These are phyloP conservation scores for Alviniconcha marisindica DNA, from an alignment of 1,140 invertebrate species.

Conservation along the genomic window DNA sequence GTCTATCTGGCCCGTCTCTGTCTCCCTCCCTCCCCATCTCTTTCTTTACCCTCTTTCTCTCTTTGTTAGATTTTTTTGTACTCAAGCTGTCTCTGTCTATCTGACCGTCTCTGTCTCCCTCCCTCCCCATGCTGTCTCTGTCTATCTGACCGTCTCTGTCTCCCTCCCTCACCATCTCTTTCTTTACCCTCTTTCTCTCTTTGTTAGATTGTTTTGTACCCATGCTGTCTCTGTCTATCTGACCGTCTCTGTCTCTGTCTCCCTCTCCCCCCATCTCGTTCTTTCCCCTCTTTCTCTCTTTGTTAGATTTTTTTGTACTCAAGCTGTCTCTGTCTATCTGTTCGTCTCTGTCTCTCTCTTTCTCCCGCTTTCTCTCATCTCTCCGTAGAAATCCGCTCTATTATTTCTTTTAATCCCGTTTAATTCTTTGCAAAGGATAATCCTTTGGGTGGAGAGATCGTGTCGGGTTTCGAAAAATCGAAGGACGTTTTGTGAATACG, in stretches of 20 bases:
- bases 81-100: background rate
- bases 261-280: background rate
- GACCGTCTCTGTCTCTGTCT: background rate
- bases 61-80: background rate
- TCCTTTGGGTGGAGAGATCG: no score
- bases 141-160: background rate
- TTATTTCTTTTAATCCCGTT: no score
- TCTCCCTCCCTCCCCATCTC: background rate
- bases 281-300: background rate
- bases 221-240: background rate
- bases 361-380: background rate
- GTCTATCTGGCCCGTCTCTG: background rate
- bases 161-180: constrained; percentile 9
- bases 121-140: background rate
- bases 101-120: background rate
- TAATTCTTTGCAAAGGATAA: no score
- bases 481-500: no score
- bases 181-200: background rate
- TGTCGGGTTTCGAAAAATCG: no score
- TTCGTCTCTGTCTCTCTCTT: background rate
- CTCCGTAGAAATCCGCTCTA: no score
- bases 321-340: background rate
- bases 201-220: background rate
- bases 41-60: background rate
- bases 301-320: background rate